Conservation (phyloP, 2,113 vertebrate species). For the Sinocyclocheilus rhinocerous region DNA sequence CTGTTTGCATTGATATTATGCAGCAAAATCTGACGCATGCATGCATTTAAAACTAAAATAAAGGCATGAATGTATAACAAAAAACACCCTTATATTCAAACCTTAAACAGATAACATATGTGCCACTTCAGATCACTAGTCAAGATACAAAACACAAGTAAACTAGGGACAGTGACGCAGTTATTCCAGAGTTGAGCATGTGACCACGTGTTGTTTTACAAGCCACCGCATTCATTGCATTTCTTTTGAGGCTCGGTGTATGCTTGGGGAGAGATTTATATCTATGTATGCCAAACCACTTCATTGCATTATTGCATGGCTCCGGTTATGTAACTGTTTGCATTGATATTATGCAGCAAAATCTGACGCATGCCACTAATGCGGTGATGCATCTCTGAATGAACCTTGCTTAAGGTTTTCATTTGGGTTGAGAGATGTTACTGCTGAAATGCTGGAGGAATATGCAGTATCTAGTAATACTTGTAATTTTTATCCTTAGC, state of each 20-base stretch:
- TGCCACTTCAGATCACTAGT: not conserved
- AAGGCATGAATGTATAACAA: not conserved
- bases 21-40: not conserved
- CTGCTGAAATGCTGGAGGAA: not conserved
- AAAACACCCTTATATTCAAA: too few species aligned
- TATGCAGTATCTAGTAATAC: not conserved
- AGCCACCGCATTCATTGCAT: not conserved
- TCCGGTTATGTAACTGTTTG: not conserved
- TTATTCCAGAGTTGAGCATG: not conserved
- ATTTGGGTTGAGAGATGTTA: not conserved
- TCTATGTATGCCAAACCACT: not conserved
- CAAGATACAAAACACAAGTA: not conserved
- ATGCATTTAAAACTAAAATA: not conserved
- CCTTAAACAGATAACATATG: not conserved
- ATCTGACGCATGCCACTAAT: not conserved
- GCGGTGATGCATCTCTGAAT: not conserved
- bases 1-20: not conserved
- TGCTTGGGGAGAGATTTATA: not conserved
- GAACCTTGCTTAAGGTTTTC: not conserved
- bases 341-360: not conserved
- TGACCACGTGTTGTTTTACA: not conserved
- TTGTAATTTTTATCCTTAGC: not conserved
- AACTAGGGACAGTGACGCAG: constrained; percentile 67
- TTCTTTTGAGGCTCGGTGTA: not conserved
- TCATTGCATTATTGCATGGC: not conserved